A percentile compares a stretch with the other conserved stretches of the same genome.
Evolutionary conservation across 2,888 invertebrate species (phyloP).

Genomic region (Hypena proboscidalis): DNA sequence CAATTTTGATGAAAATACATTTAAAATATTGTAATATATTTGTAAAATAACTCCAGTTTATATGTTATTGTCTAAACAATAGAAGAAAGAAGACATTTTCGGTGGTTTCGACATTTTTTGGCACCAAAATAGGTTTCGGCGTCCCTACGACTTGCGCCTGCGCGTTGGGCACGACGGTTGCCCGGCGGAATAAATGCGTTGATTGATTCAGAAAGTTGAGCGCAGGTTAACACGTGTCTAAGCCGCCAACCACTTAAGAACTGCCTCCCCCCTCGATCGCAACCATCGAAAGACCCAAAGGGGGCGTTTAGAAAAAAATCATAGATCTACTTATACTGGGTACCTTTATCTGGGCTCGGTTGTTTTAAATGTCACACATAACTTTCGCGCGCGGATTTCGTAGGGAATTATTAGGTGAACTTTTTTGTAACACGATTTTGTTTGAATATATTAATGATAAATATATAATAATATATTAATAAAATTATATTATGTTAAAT

Average conservation of each 20-base stretch:
- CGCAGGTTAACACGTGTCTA: conserved; percentile 76
- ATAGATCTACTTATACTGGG: conserved; percentile 48
- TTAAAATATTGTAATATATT: too few species aligned
- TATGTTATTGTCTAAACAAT: too few species aligned
- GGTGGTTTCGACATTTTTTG: conserved; percentile 24
- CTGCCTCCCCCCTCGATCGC: conserved; percentile 46
- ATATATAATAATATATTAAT: too few species aligned
- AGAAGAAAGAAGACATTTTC: not conserved
- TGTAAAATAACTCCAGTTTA: too few species aligned
- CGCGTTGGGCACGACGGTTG: conserved; percentile 63
- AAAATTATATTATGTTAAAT: too few species aligned
- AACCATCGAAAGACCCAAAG: conserved; percentile 25
- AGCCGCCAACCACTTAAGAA: conserved; percentile 58
- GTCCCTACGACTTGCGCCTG: conserved; percentile 72
- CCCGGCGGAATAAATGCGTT: conserved; percentile 74
- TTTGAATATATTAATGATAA: too few species aligned
- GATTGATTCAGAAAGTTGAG: conserved; percentile 82
- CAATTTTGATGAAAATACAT: too few species aligned
- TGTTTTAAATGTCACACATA: conserved; percentile 53
- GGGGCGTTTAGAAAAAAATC: conserved; percentile 39
- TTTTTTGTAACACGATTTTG: too few species aligned
- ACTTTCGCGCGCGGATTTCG: conserved; percentile 39
- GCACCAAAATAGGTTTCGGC: conserved; percentile 44
- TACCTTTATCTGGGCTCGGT: conserved; percentile 53
- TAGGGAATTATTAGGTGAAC: conserved; percentile 9